Percentiles rank a stretch among this genome's conserved stretches.
These are phyloP conservation scores for Timema cristinae DNA, from an alignment of 2,888 invertebrate genomes.

Conservation along the genomic window DNA sequence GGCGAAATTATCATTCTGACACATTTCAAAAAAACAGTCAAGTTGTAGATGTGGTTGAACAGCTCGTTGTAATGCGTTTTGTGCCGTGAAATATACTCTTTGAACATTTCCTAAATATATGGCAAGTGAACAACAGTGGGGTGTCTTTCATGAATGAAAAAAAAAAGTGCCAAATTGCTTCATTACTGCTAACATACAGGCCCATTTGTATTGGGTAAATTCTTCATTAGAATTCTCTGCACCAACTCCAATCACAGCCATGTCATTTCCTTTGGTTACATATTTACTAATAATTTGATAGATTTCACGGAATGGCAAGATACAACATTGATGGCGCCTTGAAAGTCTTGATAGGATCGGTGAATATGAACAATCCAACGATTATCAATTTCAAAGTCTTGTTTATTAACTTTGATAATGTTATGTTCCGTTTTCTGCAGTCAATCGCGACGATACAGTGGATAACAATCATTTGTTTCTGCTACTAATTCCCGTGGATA, in stretches of 20 bases:
- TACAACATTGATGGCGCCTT: too few species aligned
- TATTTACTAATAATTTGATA: conserved; percentile 37
- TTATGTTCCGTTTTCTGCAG: too few species aligned
- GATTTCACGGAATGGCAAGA: too few species aligned
- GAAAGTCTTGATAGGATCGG: too few species aligned
- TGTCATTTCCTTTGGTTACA: conserved; percentile 36
- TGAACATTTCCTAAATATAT: background rate
- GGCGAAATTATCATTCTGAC: conserved; percentile 33
- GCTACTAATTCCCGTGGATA: too few species aligned
- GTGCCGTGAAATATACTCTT: background rate
- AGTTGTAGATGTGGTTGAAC: conserved; percentile 26
- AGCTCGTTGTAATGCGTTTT: background rate
- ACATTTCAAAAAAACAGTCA: conserved; percentile 35
- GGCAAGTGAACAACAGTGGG: background rate
- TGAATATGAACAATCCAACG: too few species aligned
- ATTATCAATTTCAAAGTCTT: too few species aligned
- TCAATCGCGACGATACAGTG: too few species aligned
- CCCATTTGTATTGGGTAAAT: conserved; percentile 29
- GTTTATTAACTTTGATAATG: too few species aligned
- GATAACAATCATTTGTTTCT: too few species aligned
- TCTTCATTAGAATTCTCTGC: conserved; percentile 30
- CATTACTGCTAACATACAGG: conserved; percentile 40
- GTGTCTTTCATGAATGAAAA: conserved; percentile 33
- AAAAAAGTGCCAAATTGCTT: conserved; percentile 41
- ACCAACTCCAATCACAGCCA: conserved; percentile 31